These are phyloP conservation scores for Papilio polyxenes DNA, from an alignment of 1,140 invertebrate genomes.

Conservation along the genomic window DNA sequence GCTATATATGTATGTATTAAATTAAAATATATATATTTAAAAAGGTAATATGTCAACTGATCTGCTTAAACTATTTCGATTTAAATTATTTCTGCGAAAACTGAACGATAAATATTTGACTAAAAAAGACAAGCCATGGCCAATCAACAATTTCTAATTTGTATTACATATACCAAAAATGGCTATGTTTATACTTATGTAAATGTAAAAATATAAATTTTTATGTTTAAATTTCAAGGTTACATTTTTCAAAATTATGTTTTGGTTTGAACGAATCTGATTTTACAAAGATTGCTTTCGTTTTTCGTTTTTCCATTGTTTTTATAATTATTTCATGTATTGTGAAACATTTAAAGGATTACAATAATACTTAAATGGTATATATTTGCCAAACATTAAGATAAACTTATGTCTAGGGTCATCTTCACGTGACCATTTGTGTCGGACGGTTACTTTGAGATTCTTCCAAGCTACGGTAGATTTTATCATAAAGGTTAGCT, in stretches of 20 bases:
- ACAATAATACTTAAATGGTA: background rate
- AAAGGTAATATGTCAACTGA: slow-evolving; percentile 1
- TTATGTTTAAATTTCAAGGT: background rate
- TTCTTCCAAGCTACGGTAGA: background rate
- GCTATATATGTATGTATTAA: background rate
- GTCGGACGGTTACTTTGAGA: background rate
- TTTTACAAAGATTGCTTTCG: too few species aligned
- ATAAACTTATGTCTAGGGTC: slow-evolving; percentile 23
- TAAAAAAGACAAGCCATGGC: background rate
- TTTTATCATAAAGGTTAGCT: slow-evolving; percentile 11
- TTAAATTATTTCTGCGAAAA: background rate
- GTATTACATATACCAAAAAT: background rate
- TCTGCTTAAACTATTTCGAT: background rate
- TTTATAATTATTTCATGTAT: background rate
- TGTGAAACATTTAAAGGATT: background rate
- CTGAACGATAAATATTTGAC: background rate
- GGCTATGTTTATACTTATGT: background rate
- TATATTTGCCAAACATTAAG: background rate
- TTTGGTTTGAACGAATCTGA: too few species aligned
- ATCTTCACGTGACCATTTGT: slow-evolving; percentile 11
- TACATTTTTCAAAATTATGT: background rate
- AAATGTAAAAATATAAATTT: background rate
- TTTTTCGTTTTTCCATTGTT: background rate
- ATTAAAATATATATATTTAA: slow-evolving; percentile 3
- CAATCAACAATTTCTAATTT: slow-evolving; percentile 20